Conservation (phyloP, 2,888 invertebrate species). For the Drosophila merina region DNA sequence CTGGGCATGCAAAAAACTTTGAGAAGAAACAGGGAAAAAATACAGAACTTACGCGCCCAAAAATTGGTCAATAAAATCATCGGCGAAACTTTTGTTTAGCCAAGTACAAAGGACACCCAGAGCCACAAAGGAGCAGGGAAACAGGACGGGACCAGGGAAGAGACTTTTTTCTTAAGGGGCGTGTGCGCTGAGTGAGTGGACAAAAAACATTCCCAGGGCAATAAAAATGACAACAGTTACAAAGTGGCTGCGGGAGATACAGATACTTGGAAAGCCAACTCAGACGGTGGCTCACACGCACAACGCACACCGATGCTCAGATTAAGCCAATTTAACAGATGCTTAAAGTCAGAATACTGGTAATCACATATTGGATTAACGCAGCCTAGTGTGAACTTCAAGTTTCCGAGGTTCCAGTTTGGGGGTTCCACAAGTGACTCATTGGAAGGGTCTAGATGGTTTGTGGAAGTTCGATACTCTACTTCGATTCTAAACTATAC, state of each 20-base stretch:
- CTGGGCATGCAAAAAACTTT: conserved; percentile 68
- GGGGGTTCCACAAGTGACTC: conserved; percentile 21
- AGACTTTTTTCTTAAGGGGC: conserved; percentile 60
- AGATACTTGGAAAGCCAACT: conserved; percentile 55
- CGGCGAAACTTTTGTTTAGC: conserved; percentile 74
- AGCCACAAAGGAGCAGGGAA: conserved; percentile 30
- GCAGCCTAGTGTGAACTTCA: conserved; percentile 54
- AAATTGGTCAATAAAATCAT: conserved; percentile 80
- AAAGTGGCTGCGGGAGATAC: conserved; percentile 77
- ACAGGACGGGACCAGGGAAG: conserved; percentile 13
- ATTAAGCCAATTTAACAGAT: conserved; percentile 81
- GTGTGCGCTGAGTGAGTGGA: conserved; percentile 67
- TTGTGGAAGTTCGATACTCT: conserved; percentile 7
- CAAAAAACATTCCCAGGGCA: conserved; percentile 80
- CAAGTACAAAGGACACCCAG: conserved; percentile 73
- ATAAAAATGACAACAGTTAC: conserved; percentile 80
- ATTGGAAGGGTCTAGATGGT: background rate
- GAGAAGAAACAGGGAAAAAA: conserved; percentile 23
- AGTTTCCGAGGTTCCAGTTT: background rate
- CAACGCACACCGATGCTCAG: conserved; percentile 48
- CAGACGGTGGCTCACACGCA: conserved; percentile 32
- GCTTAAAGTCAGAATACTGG: conserved; percentile 76
- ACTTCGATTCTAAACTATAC: background rate
- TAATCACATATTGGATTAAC: conserved; percentile 74
- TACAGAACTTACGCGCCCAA: conserved; percentile 74